A percentile compares a stretch with the other conserved stretches of the same genome.
Evolutionary conservation across 2,888 invertebrate genomes (phyloP).

Genomic region (Eudasyphora cyanicolor): DNA sequence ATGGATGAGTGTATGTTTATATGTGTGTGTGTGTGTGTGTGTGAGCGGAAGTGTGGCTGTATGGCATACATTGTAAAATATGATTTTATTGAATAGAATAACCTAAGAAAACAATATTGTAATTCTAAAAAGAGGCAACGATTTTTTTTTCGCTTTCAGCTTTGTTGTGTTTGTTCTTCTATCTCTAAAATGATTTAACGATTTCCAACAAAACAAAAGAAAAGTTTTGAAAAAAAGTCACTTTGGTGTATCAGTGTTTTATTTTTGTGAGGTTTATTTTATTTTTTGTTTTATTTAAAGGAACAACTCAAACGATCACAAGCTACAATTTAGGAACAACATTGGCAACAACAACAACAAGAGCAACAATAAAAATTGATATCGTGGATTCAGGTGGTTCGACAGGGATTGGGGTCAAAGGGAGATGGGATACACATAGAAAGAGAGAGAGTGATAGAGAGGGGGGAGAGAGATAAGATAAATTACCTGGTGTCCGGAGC

Average conservation of each 20-base stretch:
- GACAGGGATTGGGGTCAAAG: too few relatives aligned
- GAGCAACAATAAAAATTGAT: too few relatives aligned
- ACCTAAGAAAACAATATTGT: background rate
- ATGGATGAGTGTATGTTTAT: background rate
- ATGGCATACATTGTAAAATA: background rate
- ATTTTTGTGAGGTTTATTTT: background rate
- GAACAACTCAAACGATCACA: background rate
- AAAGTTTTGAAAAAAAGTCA: background rate
- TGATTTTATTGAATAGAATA: background rate
- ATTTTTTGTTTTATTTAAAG: background rate
- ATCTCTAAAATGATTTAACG: background rate
- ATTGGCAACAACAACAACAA: background rate
- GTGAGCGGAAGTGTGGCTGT: too few relatives aligned
- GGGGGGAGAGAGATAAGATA: background rate
- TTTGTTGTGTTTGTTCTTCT: background rate
- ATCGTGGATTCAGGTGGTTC: too few relatives aligned
- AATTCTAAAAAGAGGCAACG: conserved; percentile 29
- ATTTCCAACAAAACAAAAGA: background rate
- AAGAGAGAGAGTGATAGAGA: background rate
- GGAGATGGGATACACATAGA: background rate
- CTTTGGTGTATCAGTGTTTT: background rate
- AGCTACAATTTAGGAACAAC: background rate
- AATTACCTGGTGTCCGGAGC: conserved; percentile 81
- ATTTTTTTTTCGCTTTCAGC: conserved; percentile 21
- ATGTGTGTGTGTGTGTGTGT: background rate